Percentiles rank a stretch among this genome's conserved stretches.
Evolutionary conservation across 2,797 vertebrate genomes (phyloP).

Genomic region (Knipowitschia caucasica): DNA sequence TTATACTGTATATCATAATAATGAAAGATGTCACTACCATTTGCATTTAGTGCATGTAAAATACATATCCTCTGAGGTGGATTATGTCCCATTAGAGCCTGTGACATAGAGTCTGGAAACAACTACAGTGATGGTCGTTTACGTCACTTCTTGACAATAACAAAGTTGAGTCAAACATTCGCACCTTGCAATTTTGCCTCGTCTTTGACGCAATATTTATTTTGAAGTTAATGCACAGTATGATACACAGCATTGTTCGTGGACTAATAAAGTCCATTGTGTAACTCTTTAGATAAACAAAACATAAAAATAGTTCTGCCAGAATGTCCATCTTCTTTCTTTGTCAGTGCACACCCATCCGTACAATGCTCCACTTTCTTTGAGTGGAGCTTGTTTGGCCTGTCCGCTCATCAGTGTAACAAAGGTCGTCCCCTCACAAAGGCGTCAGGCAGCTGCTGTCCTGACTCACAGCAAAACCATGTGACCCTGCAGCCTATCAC

Average conservation of each 20-base stretch:
- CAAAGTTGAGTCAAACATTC: background rate
- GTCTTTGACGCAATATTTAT: background rate
- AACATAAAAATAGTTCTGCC: background rate
- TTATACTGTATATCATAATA: too few species aligned
- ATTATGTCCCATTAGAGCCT: too few species aligned
- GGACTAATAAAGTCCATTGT: background rate
- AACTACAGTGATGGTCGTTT: background rate
- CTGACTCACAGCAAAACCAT: slow-evolving; percentile 52
- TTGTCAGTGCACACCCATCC: background rate
- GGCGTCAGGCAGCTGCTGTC: slow-evolving; percentile 47
- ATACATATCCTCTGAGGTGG: too few species aligned
- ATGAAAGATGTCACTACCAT: too few species aligned
- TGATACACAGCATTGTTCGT: background rate
- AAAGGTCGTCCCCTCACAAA: slow-evolving; percentile 59
- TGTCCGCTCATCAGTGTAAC: slow-evolving; percentile 40
- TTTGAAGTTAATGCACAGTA: background rate
- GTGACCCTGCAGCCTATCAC: slow-evolving; percentile 34
- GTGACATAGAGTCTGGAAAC: background rate
- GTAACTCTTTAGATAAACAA: background rate
- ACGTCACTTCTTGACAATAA: background rate
- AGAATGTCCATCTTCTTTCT: background rate
- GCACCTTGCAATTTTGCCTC: background rate
- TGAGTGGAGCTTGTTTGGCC: slow-evolving; percentile 34
- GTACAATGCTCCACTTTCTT: slow-evolving; percentile 17
- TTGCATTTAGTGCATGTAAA: too few species aligned